Evolutionary conservation across 2,797 vertebrate genomes (phyloP), one percentile per base, ranked within the genome.

Genomic region (Cynopterus sphinx): DNA sequence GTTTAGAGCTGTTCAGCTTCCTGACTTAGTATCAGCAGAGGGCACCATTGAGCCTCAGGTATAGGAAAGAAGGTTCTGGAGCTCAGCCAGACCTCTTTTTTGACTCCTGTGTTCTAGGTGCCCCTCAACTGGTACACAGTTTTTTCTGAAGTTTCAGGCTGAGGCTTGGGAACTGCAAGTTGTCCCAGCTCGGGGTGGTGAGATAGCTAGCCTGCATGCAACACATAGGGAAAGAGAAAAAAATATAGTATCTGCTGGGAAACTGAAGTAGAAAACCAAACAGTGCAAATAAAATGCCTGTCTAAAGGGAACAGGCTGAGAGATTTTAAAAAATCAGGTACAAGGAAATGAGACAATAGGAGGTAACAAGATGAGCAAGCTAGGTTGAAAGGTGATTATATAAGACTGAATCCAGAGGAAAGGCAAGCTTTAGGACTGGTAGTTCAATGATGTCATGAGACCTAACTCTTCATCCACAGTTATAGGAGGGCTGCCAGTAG

Each of bases 251-350:
- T 81, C 59, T 15, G 8, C 77, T 63, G 83, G 49, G 21, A 68
- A 87, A 95, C 46, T 51, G n/a, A 88, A 71, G 31, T 51, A 86
- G 65, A 89, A 95, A 97, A 68, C 36, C n/a, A 92, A 87, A 43
- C 39, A 31, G 41, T 26, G 17, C 49, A 55, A 33, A 68, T 33
- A 61, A 49, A 87, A 33, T 39, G 22, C 46, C 59, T 46, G 6
- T 65, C 41, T 82, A 61, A 95, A 70, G 51, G 39, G 63, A 67
- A 61, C 2, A n/a, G 31, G 16, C 24, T 11, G 39, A 94, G 70
- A 65, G 28, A 51, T 8, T 49, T 49, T 5, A 22, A 41, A 74
- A 53, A 49, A 63, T 43, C 16, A 55, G 2, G 9, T 9, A 21
- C 9, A 53, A 85, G 55, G 46, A 87, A 63, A 55, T 24, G 55